Evolutionary conservation across 2,113 vertebrate genomes (phyloP), one percentile per base, ranked within the genome.

Genomic region (Psophia crepitans): DNA sequence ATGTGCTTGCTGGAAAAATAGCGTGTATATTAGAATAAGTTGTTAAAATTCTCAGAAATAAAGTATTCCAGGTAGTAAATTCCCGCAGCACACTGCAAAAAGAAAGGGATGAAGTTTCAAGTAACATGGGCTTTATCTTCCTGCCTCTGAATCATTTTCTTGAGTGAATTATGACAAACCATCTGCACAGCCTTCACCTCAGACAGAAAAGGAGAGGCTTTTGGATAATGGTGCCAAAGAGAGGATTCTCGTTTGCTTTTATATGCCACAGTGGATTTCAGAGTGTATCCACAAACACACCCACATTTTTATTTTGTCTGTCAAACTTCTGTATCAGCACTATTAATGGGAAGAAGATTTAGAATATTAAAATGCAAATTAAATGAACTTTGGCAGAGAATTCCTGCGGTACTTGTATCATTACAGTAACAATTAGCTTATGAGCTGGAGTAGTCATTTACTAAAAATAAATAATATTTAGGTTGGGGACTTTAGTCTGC

Each of bases 341-440:
- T 93, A 51, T 93, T 90, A 92, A 87, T 84, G 48, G 75, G 87
- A 95, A 78, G 44, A 96, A 84, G 58, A 96, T 81, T 70, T 89
- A 94, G 33, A 63, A 70, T 37, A 87, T 84, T 89, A 89, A 92
- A 90, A 95, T 81, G 61, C 61, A 95, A 94, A 96, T 75, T 58
- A 63, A 92, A 84, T 89, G 19, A 96, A 94, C 56, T 90, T 93
- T 81, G 73, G 61, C 64, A 87, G 39, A 93, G 24, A 87, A 89
- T 75, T 94, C 53, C 80, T 94, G 37, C 0, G 2, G 35, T 89
- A 74, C n/a, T 82, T 68, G 65, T 60, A 41, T 28, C 64, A 86
- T 86, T 93, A 71, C 19, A 58, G 44, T 63, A 92, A 75, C 68
- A 93, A 94, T 81, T 89, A 94, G 6, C 26, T 94, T 90, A 80